A percentile compares a stretch with the other conserved stretches of the same genome.
phyloP scores from a whole-genome alignment of 2,888 invertebrate species.

The Polia nebulosa region DNA sequence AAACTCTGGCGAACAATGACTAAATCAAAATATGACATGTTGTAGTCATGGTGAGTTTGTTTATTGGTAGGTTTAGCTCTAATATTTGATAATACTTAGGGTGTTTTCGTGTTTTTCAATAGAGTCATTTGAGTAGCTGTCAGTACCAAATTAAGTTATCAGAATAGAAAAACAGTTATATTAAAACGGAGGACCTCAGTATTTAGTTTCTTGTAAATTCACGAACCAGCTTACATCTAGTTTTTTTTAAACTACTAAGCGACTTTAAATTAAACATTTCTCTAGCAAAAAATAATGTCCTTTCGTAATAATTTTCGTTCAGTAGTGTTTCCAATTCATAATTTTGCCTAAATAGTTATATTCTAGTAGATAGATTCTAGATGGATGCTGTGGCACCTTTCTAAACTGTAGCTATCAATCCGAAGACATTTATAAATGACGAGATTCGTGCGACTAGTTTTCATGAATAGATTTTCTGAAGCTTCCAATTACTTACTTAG shows the following conservation, averaged over 20 bases:
- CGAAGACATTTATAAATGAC: neutral
- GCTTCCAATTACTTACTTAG: neutral
- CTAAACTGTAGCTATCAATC: neutral
- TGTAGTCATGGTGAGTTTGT: slow-evolving; percentile 82
- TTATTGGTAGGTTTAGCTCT: slow-evolving; percentile 75
- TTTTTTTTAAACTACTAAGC: neutral
- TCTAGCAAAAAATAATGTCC: neutral
- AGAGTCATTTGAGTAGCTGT: slow-evolving; percentile 37
- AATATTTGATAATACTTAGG: slow-evolving; percentile 78
- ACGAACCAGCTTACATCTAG: no score
- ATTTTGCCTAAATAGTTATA: neutral
- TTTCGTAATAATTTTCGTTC: neutral
- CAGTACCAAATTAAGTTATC: slow-evolving; percentile 21
- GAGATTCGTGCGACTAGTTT: neutral
- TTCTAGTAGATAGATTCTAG: neutral
- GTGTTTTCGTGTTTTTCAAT: slow-evolving; percentile 68
- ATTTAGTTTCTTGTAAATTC: neutral
- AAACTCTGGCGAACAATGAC: slow-evolving; percentile 78
- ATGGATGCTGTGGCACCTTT: neutral
- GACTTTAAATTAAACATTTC: neutral
- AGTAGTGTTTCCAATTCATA: neutral
- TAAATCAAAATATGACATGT: slow-evolving; percentile 82
- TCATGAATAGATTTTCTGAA: neutral
- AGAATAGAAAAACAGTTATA: neutral
- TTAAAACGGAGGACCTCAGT: neutral